phyloP scores from a whole-genome alignment of 2,888 invertebrate genomes.

The Halocaridina rubra region DNA sequence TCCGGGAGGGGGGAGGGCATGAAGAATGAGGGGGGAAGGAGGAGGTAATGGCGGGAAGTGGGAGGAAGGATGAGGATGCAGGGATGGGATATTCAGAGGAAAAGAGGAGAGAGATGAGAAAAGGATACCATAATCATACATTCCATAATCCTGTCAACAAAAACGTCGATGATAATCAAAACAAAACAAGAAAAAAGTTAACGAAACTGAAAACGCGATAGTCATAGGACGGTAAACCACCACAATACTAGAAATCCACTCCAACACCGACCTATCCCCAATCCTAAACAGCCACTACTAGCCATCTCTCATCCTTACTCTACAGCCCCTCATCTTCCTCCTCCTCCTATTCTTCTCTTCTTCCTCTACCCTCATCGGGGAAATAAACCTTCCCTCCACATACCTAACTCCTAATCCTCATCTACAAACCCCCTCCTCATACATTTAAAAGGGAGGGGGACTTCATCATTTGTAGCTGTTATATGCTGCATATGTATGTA shows the following conservation, averaged over 20 bases:
- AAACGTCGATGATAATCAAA: no score
- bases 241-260: neutral
- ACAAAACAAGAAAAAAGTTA: no score
- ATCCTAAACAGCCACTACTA: neutral
- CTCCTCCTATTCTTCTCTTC: neutral
- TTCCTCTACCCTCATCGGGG: neutral
- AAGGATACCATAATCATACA: no score
- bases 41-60: neutral
- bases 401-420: no score
- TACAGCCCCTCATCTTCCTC: neutral
- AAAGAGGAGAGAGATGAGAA: neutral
- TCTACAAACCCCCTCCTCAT: neutral
- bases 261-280: neutral
- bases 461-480: neutral
- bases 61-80: neutral
- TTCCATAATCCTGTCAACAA: no score
- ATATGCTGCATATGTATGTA: slow-evolving; percentile 6
- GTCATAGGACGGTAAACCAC: no score
- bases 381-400: no score
- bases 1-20: neutral
- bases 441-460: neutral
- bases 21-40: neutral
- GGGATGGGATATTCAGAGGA: neutral
- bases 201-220: no score
- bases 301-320: neutral